Evolutionary conservation across 2,797 vertebrate species (phyloP).

Genomic region (Tolypeutes matacus): DNA sequence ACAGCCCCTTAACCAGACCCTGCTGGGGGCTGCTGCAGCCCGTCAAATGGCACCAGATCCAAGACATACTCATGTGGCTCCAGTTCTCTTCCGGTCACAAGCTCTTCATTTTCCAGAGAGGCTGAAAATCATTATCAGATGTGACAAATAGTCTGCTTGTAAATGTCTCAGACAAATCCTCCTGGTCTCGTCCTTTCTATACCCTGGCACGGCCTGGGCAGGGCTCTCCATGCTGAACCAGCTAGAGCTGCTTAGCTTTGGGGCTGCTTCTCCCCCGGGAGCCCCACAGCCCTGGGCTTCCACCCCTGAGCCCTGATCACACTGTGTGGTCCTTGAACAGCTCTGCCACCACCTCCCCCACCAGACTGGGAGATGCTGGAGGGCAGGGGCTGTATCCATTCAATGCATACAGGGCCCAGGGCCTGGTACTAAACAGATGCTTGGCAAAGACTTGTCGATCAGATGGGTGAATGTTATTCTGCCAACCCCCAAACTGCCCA

Average conservation of each 20-base stretch:
- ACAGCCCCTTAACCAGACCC: not conserved
- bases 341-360: not conserved
- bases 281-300: not conserved
- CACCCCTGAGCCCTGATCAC: not conserved
- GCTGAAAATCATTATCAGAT: slow-evolving; percentile 71
- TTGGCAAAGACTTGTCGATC: not conserved
- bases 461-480: not conserved
- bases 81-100: slow-evolving; percentile 48
- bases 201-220: not conserved
- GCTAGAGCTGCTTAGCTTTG: not conserved
- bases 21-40: not conserved
- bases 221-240: too few species aligned
- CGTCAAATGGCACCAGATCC: not conserved
- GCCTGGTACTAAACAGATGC: not conserved
- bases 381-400: not conserved
- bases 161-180: slow-evolving; percentile 14
- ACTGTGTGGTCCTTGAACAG: not conserved
- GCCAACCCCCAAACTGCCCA: not conserved
- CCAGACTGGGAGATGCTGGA: not conserved
- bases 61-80: not conserved
- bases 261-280: not conserved
- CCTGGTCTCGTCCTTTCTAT: not conserved
- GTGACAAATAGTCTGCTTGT: slow-evolving; percentile 44
- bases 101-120: slow-evolving; percentile 60
- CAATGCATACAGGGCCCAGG: not conserved